Evolutionary conservation across 2,113 vertebrate species (phyloP).

Genomic region (Cephalopholis sonnerati): DNA sequence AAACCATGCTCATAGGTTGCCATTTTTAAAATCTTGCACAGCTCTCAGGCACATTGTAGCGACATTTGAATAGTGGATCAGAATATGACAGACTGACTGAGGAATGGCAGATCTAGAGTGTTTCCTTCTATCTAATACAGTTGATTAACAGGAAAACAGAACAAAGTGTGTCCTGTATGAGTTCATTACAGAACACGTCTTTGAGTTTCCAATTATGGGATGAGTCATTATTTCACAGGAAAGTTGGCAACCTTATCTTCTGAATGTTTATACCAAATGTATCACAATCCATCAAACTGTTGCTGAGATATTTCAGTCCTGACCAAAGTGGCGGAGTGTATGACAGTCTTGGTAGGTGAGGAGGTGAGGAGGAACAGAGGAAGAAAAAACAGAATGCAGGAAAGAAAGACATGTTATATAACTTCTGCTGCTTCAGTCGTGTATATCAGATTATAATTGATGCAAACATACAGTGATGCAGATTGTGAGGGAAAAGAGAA

Average conservation of each 20-base stretch:
- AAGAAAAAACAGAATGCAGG: background rate
- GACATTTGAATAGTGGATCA: too few relatives aligned
- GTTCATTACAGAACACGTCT: too few relatives aligned
- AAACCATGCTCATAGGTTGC: too few relatives aligned
- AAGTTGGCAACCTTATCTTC: background rate
- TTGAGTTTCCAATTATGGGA: too few relatives aligned
- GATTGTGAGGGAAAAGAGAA: background rate
- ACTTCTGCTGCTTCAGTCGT: background rate
- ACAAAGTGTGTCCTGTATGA: too few relatives aligned
- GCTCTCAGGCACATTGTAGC: too few relatives aligned
- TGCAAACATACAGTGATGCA: background rate
- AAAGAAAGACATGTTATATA: background rate
- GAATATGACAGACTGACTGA: too few relatives aligned
- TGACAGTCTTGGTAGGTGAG: background rate
- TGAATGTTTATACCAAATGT: background rate
- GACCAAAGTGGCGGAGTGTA: background rate
- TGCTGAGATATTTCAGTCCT: background rate
- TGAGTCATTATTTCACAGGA: too few relatives aligned
- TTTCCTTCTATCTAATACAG: too few relatives aligned
- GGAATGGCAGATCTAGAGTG: too few relatives aligned
- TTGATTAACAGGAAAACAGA: too few relatives aligned
- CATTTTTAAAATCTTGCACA: too few relatives aligned
- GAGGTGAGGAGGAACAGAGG: background rate
- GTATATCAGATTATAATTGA: slow-evolving; percentile 13
- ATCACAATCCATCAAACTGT: background rate